Evolutionary conservation across 2,888 invertebrate species (phyloP), one percentile per base, ranked within the genome.

Genomic region (Neoascia interrupta): DNA sequence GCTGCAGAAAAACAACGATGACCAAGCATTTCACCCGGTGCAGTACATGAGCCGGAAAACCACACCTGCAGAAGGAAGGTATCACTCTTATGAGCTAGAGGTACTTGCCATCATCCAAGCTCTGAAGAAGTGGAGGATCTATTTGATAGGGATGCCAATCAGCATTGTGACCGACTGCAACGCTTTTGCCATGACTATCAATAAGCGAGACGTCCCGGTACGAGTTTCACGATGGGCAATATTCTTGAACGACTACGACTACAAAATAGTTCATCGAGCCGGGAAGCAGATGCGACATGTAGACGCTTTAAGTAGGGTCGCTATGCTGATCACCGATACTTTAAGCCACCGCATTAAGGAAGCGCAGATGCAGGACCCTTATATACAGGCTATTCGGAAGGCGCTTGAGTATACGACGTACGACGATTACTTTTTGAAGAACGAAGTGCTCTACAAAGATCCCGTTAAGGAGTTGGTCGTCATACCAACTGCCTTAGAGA

Each of bases 51-150:
- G 60, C 5, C 10, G 60, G 10, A 69, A 60, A 11, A 60, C 51
- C 2, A 69, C 23, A 3, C 5, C 28, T 13, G 19, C 51, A 1
- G 53, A 60, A 36, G 5, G 45, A 23, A 51, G 19, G 6, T 60
- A 43, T n/a, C 36, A 69, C 19, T 60, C 60, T 81, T 83, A 84
- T n/a, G 82, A 83, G 36, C 19, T 84, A n/a, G 82, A 84, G 28
- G 68, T 43, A 2, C 18, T 83, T 1, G 83, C 83, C 0, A 66
- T 83, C 6, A 53, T 82, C 8, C 53, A 60, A n/a, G 81, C 82
- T 1, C 18, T 83, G 4, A 80, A 81, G 19, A 83, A 82, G 39
- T 84, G 82, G 60, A 43, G 82, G 2, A 43, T 76, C 6, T 83
- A 82, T 81, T 75, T 81, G 0, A 11, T 84, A 0, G 75, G 73